A percentile compares a stretch with the other conserved stretches of the same genome.
phyloP scores from a whole-genome alignment of 2,113 vertebrate species.

The Scalopus aquaticus region DNA sequence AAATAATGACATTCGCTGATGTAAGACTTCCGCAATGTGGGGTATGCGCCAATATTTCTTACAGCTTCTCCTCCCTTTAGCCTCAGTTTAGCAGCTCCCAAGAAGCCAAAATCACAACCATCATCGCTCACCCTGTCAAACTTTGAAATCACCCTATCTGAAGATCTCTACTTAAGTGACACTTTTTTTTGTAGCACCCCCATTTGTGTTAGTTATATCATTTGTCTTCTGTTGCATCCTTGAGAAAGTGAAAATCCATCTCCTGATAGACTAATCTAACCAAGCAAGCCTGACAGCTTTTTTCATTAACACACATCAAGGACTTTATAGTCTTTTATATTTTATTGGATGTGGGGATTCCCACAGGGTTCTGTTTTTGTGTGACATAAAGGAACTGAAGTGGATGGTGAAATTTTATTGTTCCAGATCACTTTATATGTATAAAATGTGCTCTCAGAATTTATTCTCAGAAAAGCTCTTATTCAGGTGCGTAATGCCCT shows the following conservation, averaged over 20 bases:
- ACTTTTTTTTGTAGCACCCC: neutral
- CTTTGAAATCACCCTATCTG: neutral
- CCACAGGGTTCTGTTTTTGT: constrained; percentile 3
- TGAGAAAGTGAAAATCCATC: neutral
- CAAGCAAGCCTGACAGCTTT: neutral
- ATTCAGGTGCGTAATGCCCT: neutral
- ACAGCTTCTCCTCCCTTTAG: neutral
- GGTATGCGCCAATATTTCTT: neutral
- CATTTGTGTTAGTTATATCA: neutral
- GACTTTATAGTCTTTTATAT: constrained; percentile 28
- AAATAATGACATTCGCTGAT: neutral
- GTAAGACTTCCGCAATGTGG: neutral
- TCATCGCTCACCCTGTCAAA: neutral
- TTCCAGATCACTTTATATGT: constrained; percentile 26
- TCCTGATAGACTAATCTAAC: neutral
- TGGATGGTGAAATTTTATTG: constrained; percentile 1
- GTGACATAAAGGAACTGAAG: neutral
- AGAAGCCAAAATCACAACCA: neutral
- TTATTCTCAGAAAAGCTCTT: neutral
- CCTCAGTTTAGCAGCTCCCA: neutral
- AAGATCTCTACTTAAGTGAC: neutral
- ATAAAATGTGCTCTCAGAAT: neutral
- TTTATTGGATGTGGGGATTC: neutral
- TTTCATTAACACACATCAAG: constrained; percentile 33
- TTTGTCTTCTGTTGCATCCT: constrained; percentile 30